Evolutionary conservation across 2,888 invertebrate genomes (phyloP), one percentile per base, ranked within the genome.

Genomic region (Chrysina gloriosa): DNA sequence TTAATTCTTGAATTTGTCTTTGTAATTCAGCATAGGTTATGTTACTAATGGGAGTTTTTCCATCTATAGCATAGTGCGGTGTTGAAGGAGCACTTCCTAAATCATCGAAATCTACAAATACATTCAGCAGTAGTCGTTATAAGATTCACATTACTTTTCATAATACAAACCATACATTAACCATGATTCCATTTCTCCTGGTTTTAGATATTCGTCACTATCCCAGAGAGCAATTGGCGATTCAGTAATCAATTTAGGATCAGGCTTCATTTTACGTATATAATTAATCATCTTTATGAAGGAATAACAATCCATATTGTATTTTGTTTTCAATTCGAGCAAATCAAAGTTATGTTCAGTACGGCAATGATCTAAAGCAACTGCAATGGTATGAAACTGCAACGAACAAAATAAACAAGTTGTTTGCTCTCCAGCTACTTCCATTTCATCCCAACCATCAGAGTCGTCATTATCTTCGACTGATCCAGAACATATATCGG

Each of bases 241-340:
- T 42, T 79, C 75, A 3, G 83, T 81, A 72, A 87, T 84, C 45
- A 86, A 85, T 68, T 88, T 86, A 0, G 90, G 83, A 56, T 82
- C 83, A 1, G 89, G 84, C 70, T 89, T 89, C 61, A 89, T 86
- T 9, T 83, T 85, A 74, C 93, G 88, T 69, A 95, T 90, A 77
- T 89, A 95, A 83, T 95, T 95, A 0, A 95, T 88, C 77, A 95
- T 82, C 80, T 93, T 93, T 23, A 93, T 90, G 74, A 91, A 93
- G 0, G 91, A 90, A 82, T 95, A 94, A 77, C 91, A 91, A 79
- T 95, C 94, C 88, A 95, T 90, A 73, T 87, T 87, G 76, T 90
- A 90, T 78, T 89, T 91, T 2, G 81, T 80, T 81, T 92, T 92
- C 34, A 94, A 83, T 52, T 83, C 81, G 3, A 85, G 82, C 65